These are phyloP conservation scores for Elachura formosa DNA, from an alignment of 2,113 vertebrate species.

Conservation along the genomic window DNA sequence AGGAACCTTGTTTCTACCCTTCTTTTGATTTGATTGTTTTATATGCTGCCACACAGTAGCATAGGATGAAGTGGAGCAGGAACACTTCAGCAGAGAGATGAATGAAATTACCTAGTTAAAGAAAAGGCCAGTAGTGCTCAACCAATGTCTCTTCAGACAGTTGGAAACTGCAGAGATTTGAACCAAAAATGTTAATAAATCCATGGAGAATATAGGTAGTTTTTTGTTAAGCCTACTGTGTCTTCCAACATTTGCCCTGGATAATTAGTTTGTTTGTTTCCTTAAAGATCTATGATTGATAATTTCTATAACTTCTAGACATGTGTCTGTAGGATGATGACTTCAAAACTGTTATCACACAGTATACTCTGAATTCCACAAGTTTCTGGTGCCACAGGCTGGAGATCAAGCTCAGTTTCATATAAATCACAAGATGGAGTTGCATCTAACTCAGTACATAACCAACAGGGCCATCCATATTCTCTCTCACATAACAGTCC, in stretches of 20 bases:
- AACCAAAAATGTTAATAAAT: neutral
- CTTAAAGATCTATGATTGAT: neutral
- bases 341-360: neutral
- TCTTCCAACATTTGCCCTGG: neutral
- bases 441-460: neutral
- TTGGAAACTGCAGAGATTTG: neutral
- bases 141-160: fast-evolving
- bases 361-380: neutral
- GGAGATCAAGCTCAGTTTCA: neutral
- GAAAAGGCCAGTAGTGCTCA: neutral
- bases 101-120: neutral
- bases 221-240: neutral
- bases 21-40: neutral
- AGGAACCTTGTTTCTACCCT: neutral
- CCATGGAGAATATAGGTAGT: neutral
- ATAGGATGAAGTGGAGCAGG: neutral
- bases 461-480: fast-evolving
- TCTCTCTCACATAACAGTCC: neutral
- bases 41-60: neutral
- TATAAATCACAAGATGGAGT: neutral
- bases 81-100: neutral
- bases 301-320: neutral
- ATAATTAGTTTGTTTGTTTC: neutral
- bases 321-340: neutral
- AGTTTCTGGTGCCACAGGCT: neutral